Base-by-base conservation (phyloP, 2,113 vertebrate genomes). In the Grus americana region DNA sequence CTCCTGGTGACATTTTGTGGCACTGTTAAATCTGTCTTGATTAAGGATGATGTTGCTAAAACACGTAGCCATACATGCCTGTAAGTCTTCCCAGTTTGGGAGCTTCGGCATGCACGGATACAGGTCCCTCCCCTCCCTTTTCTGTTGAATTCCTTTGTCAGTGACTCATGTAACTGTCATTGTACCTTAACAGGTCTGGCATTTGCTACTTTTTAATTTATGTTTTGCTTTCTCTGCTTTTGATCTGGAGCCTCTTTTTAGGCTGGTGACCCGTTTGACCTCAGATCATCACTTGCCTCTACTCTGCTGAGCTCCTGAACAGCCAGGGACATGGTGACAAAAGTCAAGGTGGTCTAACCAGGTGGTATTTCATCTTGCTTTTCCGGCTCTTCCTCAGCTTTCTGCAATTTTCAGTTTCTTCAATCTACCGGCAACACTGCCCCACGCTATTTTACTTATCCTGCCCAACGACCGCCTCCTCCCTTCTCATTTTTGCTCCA, bases 291-390 rank as follows among this genome's bases (percentile, higher is more conserved):
- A 6, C 42, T 8, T 2, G 4, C 57, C 47, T 57, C 15, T 6
- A 0, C 46, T 9, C 54, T 34, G 32, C 66, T 24, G 66, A 19
- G 6, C 49, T 19, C 23, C 42, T 5, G 58, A 15, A 3, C 16
- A n/a, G 24, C 11, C n/a, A 12, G 26, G 47, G 46, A 14, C 0
- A 0, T 0, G 11, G 44, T 14, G 61, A 38, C 55, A 50, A 54
- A 54, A 7, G 57, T 75, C 1, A 15, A 12, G 24, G 0, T 1
- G 66, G 24, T 57, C 46, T 26, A 12, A 10, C 15, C 27, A 1
- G 50, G 24, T 5, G 21, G 2, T 3, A 12, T 24, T 59, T 40
- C n/a, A 18, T 46, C 34, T n/a, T 38, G 44, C 16, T 59, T 58
- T 67, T 49, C 59, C 44, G 44, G 7, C 4, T 67, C 3, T 54